Percentiles rank a stretch among this genome's conserved stretches.
phyloP scores from a whole-genome alignment of 2,797 vertebrate species.

The Lutjanus argentimaculatus region DNA sequence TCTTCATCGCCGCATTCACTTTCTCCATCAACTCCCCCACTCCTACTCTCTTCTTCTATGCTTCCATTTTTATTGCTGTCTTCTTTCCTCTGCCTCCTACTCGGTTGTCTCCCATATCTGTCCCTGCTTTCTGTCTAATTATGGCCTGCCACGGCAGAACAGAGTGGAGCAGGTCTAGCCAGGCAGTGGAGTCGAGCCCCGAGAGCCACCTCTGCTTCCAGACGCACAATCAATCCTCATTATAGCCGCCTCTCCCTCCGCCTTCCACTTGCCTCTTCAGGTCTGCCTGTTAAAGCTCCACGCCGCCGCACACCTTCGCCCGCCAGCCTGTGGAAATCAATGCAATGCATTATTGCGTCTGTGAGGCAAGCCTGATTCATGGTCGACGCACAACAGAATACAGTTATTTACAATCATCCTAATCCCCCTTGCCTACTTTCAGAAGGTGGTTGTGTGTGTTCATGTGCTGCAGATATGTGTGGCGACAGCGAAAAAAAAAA shows the following conservation, averaged over 20 bases:
- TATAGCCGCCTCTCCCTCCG: slow-evolving; percentile 62
- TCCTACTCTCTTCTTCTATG: slow-evolving; percentile 35
- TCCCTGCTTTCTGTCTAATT: slow-evolving; percentile 81
- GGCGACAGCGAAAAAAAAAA: slow-evolving; percentile 5
- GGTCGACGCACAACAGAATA: slow-evolving; percentile 28
- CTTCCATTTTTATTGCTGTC: slow-evolving; percentile 67
- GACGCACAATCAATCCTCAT: slow-evolving; percentile 83
- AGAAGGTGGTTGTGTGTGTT: slow-evolving; percentile 32
- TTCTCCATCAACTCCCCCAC: slow-evolving; percentile 49
- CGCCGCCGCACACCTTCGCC: slow-evolving; percentile 45
- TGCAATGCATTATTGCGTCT: slow-evolving; percentile 41
- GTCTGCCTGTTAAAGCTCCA: slow-evolving; percentile 61
- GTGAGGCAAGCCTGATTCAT: slow-evolving; percentile 46
- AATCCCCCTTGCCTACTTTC: slow-evolving; percentile 40
- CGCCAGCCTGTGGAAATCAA: slow-evolving; percentile 49
- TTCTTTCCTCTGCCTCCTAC: slow-evolving; percentile 70
- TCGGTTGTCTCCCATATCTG: slow-evolving; percentile 75
- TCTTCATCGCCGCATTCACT: slow-evolving; percentile 52
- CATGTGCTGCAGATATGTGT: neutral
- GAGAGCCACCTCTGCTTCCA: slow-evolving; percentile 76
- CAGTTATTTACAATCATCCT: slow-evolving; percentile 56
- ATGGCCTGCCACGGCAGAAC: slow-evolving; percentile 78
- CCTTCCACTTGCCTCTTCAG: slow-evolving; percentile 50
- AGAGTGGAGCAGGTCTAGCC: slow-evolving; percentile 69
- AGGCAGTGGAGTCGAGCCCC: slow-evolving; percentile 67